phyloP scores from a whole-genome alignment of 2,797 vertebrate species.

The Sebastes paucispinis region DNA sequence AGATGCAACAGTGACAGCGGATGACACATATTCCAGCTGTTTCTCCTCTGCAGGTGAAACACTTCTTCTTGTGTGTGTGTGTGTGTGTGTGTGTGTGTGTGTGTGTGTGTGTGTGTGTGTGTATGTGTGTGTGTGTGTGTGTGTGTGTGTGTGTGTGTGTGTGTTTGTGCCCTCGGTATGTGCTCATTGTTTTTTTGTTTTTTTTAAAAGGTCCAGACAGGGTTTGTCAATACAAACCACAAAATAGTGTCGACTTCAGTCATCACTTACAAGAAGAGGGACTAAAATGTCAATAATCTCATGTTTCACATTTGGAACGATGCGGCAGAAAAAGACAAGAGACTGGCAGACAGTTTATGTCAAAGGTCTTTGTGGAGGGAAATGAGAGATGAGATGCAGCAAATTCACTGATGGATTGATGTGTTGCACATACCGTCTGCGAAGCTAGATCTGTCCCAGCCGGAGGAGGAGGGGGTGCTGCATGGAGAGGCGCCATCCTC shows the following conservation, averaged over 20 bases:
- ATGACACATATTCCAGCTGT: conserved; percentile 22
- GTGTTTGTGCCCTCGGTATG: conserved; percentile 2
- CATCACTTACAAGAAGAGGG: conserved; percentile 29
- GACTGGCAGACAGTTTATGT: not conserved
- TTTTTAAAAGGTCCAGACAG: conserved; percentile 15
- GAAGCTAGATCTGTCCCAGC: conserved; percentile 80
- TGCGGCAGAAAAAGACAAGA: not conserved
- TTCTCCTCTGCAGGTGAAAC: not conserved
- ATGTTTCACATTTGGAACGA: conserved; percentile 38
- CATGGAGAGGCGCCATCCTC: conserved; percentile 80
- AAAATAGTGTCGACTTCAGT: not conserved
- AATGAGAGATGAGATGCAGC: not conserved
- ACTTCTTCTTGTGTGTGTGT: not conserved
- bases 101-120: not conserved
- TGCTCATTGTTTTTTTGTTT: not conserved
- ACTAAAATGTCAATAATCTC: conserved; percentile 46
- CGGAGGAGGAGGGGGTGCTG: conserved; percentile 71
- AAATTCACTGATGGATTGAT: conserved; percentile 1
- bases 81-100: too few species aligned
- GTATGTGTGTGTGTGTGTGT: too few species aligned
- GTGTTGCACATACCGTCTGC: conserved; percentile 79
- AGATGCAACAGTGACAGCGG: conserved; percentile 5
- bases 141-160: conserved; percentile 6
- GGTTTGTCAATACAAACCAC: conserved; percentile 21
- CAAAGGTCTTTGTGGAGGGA: conserved; percentile 7